Evolutionary conservation across 2,113 vertebrate genomes (phyloP), one percentile per base, ranked within the genome.

Genomic region (Callocephalon fimbriatum): DNA sequence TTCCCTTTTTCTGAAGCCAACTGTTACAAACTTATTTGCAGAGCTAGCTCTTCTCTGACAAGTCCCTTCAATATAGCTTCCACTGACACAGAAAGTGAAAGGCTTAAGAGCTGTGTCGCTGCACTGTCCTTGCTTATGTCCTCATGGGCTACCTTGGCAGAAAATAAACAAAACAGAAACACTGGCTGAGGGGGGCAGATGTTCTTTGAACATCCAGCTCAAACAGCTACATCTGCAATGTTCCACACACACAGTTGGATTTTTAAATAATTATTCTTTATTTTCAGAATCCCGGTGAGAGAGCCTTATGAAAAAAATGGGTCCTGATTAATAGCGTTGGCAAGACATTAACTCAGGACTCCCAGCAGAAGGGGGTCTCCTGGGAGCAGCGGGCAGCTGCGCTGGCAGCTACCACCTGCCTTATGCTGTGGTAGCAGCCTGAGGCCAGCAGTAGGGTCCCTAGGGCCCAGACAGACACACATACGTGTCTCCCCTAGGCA

Each of bases 1-100:
- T 91, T 71, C 67, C 79, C 92, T 65, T 67, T 97, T 93, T 86
- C 83, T 88, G 92, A 95, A 91, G 61, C 45, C 95, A 97, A 96
- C 83, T 94, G 75, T 97, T 96, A 95, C 92, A 96, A 95, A 91
- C 53, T 76, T 91, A 97, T 94, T 51, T 10, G 0, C 20, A 88
- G 82, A 45, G 70, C 77, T 91, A 90, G 79, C 50, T 95, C 67
- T 96, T 51, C 42, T 79, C 76, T 95, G 90, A 87, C 86, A 93
- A 94, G 44, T 54, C 58, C 79, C 70, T 93, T 92, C 84, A 94
- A 71, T 48, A 29, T 32, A 86, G 61, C 38, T 90, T 94, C 75
- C 68, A 79, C 40, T 26, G 42, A 75, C 91, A 86, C 26, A 88
- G 66, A 84, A 96, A 95, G 77, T 63, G 86, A 89, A 91, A 94